A percentile compares a stretch with the other conserved stretches of the same genome.
phyloP scores from a whole-genome alignment of 1,140 invertebrate species.

The Littorina saxatilis region DNA sequence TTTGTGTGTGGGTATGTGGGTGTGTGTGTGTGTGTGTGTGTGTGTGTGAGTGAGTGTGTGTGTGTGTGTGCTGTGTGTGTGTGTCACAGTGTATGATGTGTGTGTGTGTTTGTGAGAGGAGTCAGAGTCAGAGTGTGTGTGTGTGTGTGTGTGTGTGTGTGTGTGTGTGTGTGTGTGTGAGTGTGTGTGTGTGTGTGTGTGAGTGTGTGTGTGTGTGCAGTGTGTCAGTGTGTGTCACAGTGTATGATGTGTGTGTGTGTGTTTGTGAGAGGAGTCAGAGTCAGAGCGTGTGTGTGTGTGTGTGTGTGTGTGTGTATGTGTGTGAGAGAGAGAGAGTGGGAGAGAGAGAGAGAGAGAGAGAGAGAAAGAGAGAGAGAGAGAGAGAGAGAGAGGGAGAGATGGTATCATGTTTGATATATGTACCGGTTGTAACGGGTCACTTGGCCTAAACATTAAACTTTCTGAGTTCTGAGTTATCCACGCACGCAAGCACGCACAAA shows the following conservation, averaged over 20 bases:
- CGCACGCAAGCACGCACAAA: neutral
- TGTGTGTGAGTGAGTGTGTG: constrained; percentile 15
- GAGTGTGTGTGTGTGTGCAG: neutral
- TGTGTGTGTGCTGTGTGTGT: neutral
- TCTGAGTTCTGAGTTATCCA: too few relatives aligned
- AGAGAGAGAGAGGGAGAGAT: neutral
- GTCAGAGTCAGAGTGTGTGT: neutral
- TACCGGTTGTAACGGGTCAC: neutral
- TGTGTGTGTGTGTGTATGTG: neutral
- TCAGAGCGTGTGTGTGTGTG: neutral
- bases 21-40: too few relatives aligned
- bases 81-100: neutral
- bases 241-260: neutral
- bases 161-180: neutral
- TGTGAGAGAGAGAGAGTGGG: neutral
- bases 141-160: constrained; percentile 29
- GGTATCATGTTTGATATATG: neutral
- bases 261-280: neutral
- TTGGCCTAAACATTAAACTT: too few relatives aligned
- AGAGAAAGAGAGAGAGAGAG: constrained; percentile 1
- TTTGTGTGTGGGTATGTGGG: too few relatives aligned
- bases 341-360: neutral
- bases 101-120: neutral
- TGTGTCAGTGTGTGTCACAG: neutral
- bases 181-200: neutral